Percentiles rank a stretch among this genome's conserved stretches.
Evolutionary conservation across 2,113 vertebrate genomes (phyloP).

Genomic region (Cyanoderma ruficeps): DNA sequence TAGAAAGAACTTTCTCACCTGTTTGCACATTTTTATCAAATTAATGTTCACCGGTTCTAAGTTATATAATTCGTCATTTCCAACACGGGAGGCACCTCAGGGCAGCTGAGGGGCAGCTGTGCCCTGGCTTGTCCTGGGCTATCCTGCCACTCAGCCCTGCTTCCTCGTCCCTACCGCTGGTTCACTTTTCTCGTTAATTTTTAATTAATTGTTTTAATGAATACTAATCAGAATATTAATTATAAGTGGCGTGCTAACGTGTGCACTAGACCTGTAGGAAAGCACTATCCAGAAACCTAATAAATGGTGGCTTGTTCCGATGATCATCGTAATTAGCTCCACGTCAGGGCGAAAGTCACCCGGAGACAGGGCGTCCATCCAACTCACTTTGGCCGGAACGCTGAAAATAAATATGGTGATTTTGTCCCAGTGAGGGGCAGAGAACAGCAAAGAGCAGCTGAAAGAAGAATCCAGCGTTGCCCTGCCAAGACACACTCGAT

Average conservation of each 20-base stretch:
- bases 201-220: background rate
- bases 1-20: no score
- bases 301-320: background rate
- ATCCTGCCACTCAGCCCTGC: background rate
- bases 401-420: background rate
- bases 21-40: fast-evolving
- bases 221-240: background rate
- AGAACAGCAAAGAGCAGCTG: background rate
- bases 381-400: background rate
- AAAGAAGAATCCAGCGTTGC: background rate
- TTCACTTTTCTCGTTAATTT: background rate
- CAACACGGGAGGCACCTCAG: background rate
- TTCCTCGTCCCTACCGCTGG: background rate
- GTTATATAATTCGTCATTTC: fast-evolving
- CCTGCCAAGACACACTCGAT: background rate
- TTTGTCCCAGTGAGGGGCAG: background rate
- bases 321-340: background rate
- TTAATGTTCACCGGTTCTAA: no score
- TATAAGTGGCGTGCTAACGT: background rate
- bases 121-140: background rate
- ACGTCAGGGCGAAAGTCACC: background rate
- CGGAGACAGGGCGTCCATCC: fast-evolving
- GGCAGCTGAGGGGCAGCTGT: background rate
- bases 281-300: background rate
- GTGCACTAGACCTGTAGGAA: background rate